Percentiles rank a stretch among this genome's conserved stretches.
Conservation (phyloP, 2,888 invertebrate species). For the Gerosis bhagava region DNA sequence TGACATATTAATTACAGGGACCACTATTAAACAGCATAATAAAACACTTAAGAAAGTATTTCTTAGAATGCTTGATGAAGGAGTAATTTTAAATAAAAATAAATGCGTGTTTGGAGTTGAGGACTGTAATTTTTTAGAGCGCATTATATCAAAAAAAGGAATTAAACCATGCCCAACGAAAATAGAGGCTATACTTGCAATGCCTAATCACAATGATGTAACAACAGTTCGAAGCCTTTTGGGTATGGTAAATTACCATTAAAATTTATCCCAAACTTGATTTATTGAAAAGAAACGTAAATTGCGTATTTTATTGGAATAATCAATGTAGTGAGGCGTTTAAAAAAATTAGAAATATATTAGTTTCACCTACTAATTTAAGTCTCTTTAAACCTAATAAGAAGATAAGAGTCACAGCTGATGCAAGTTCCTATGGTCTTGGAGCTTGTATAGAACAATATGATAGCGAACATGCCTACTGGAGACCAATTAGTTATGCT, state of each 20-base stretch:
- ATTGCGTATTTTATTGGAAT: too few species aligned
- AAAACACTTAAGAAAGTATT: background rate
- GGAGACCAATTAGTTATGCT: too few species aligned
- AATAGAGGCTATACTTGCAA: slow-evolving; percentile 4
- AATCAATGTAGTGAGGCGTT: too few species aligned
- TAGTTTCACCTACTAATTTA: too few species aligned
- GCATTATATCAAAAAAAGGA: background rate
- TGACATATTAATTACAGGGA: slow-evolving; percentile 1
- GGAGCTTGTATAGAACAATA: slow-evolving; percentile 2
- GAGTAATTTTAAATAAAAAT: slow-evolving; percentile 2
- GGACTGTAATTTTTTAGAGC: slow-evolving; percentile 3
- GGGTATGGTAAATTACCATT: slow-evolving; percentile 5
- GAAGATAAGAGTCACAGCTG: slow-evolving; percentile 2
- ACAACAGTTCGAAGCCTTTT: slow-evolving; percentile 2
- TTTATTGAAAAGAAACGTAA: too few species aligned
- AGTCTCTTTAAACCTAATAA: slow-evolving; percentile 1
- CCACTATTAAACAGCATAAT: too few species aligned
- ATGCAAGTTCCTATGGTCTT: slow-evolving; percentile 3
- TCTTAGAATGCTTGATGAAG: slow-evolving; percentile 1
- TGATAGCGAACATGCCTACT: too few species aligned
- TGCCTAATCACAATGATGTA: slow-evolving; percentile 1
- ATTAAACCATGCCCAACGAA: slow-evolving; percentile 1
- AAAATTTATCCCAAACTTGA: too few species aligned
- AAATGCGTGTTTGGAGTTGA: slow-evolving; percentile 1
- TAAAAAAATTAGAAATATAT: too few species aligned